phyloP scores from a whole-genome alignment of 2,888 invertebrate genomes.

The Pterostichus madidus region DNA sequence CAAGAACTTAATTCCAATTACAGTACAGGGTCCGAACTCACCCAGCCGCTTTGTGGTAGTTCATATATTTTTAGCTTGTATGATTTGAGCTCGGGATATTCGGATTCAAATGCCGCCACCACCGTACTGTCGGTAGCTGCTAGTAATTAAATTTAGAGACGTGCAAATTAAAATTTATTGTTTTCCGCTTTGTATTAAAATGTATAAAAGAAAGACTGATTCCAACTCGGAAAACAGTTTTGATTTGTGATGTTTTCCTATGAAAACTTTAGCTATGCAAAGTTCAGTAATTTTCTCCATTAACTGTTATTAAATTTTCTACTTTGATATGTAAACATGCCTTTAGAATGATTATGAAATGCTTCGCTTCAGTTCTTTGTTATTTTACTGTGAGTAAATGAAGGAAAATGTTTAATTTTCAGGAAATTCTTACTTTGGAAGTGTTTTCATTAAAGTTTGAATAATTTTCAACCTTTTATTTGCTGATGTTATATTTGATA shows the following conservation, averaged over 20 bases:
- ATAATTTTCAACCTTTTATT: constrained; percentile 40
- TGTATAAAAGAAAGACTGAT: too few species aligned
- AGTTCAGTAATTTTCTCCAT: not conserved
- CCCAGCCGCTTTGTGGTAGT: too few species aligned
- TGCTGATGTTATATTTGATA: not conserved
- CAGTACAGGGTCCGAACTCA: too few species aligned
- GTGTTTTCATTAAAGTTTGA: constrained; percentile 42
- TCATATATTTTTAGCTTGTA: too few species aligned
- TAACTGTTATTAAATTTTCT: constrained; percentile 27
- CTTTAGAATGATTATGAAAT: constrained; percentile 17
- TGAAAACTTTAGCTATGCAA: not conserved
- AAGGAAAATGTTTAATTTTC: constrained; percentile 34
- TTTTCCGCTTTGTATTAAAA: too few species aligned
- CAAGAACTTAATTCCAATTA: too few species aligned
- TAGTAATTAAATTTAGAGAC: too few species aligned
- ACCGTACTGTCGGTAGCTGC: too few species aligned
- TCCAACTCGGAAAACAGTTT: constrained; percentile 6
- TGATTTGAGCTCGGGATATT: too few species aligned
- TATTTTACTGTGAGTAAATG: constrained; percentile 15
- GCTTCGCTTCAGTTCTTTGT: not conserved
- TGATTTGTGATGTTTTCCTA: constrained; percentile 30
- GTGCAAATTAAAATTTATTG: too few species aligned
- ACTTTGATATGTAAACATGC: constrained; percentile 1
- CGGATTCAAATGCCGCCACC: too few species aligned
- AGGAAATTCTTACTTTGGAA: constrained; percentile 31